A percentile compares a stretch with the other conserved stretches of the same genome.
phyloP scores from a whole-genome alignment of 37 sponge, comb jelly and placozoan genomes.

The Amphimedon queenslandica region DNA sequence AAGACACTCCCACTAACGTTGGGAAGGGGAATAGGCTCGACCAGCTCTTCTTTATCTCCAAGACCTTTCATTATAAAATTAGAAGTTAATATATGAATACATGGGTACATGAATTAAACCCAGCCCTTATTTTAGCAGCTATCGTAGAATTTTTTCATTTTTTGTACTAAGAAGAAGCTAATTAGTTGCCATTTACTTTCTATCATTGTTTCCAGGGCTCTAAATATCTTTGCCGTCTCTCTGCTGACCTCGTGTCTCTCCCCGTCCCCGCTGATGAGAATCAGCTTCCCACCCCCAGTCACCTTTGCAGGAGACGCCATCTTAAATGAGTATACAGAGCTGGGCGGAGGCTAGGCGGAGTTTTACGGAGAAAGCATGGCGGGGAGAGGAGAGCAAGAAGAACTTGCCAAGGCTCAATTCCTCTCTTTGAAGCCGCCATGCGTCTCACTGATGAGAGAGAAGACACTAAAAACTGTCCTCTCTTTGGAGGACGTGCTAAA shows the following conservation, averaged over 20 bases:
- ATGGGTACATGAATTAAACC: too few relatives aligned
- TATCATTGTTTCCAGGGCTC: slow-evolving; percentile 49
- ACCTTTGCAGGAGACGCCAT: background rate
- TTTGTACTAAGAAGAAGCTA: too few relatives aligned
- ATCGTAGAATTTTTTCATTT: too few relatives aligned
- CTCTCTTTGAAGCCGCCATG: background rate
- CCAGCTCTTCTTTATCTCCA: slow-evolving; percentile 36
- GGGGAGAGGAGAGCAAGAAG: background rate
- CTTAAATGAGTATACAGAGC: too few relatives aligned
- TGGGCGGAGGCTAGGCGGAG: too few relatives aligned
- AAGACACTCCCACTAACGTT: slow-evolving; percentile 45
- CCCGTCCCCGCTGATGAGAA: slow-evolving; percentile 48
- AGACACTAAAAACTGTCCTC: background rate
- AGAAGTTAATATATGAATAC: background rate
- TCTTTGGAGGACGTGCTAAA: background rate
- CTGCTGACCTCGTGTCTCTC: slow-evolving; percentile 31
- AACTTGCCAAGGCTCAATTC: background rate
- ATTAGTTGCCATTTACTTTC: slow-evolving; percentile 41
- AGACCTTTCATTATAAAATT: background rate
- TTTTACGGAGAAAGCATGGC: too few relatives aligned
- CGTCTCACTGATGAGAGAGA: background rate
- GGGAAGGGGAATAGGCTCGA: slow-evolving; percentile 56
- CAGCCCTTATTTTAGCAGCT: too few relatives aligned
- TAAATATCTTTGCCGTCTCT: slow-evolving; percentile 32
- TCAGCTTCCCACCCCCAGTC: slow-evolving; percentile 3